Base-by-base conservation (phyloP, 2,797 vertebrate species). In the Scomberomorus guttatus region DNA sequence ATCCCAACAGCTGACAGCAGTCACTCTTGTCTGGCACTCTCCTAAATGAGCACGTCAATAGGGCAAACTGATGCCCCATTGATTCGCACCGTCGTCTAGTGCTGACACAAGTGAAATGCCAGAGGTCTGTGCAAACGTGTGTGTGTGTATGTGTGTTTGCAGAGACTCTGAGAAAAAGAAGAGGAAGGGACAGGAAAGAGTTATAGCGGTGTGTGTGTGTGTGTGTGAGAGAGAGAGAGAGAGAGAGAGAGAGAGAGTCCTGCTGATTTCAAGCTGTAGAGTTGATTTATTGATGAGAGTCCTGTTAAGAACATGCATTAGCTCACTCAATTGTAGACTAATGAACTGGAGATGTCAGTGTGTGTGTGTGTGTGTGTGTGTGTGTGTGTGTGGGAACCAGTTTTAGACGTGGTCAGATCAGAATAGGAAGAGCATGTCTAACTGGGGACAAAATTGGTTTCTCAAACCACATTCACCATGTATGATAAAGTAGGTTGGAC, bases 41-140 rank as follows among this genome's bases (percentile, higher is more conserved):
- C 34, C 50, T 67, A 72, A 87, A 81, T 55, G 57, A 85, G 60
- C 50, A 18, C 17, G 25, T 87, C 80, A 77, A 78, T 69, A 77
- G 59, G 79, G 58, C 63, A 78, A 82, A 77, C 62, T 51, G 70
- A 82, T 52, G 72, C 55, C 79, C 69, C 72, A 89, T 83, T 56
- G 89, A 90, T 86, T 69, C 61, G 71, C 52, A 8, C 67, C 14
- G 46, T 22, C 65, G 10, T 39, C 69, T 46, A 39, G 22, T 72
- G 84, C 85, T 84, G 71, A 88, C 77, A 71, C 57, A 75, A 57
- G 69, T 72, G 74, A 77, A 88, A 87, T 58, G 69, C 51, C 68
- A 82, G 71, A 75, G 10, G 12, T 24, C 39, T 25, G 29, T 55
- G 48, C 8, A 5, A n/a, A n/a, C n/a, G n/a, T n/a, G n/a, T 64